Evolutionary conservation across 2,888 invertebrate genomes (phyloP).

Genomic region (Yponomeuta malinellus): DNA sequence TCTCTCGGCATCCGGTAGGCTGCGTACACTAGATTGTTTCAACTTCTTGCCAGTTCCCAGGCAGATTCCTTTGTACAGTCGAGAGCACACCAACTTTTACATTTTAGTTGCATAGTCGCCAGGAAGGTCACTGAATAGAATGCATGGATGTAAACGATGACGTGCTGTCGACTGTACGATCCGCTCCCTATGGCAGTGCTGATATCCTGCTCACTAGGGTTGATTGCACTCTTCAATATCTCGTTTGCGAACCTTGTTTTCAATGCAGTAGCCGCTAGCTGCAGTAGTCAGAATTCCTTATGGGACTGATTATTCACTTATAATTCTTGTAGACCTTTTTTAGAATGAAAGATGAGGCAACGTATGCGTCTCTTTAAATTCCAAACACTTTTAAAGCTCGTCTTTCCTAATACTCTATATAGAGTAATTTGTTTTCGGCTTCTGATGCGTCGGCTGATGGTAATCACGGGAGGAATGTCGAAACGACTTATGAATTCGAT

Average conservation of each 20-base stretch:
- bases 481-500: conserved; percentile 56
- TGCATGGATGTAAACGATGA: no score
- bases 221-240: conserved; percentile 14
- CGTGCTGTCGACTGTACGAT: background rate
- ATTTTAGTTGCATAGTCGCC: no score
- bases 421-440: conserved; percentile 57
- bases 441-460: conserved; percentile 44
- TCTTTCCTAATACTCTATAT: conserved; percentile 26
- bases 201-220: conserved; percentile 13
- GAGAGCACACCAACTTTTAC: no score
- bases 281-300: background rate
- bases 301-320: background rate
- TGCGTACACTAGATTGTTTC: conserved; percentile 21
- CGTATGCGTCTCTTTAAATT: conserved; percentile 27
- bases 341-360: conserved; percentile 19
- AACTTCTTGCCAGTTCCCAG: conserved; percentile 28
- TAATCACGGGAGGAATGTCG: conserved; percentile 51
- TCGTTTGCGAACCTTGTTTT: conserved; percentile 4
- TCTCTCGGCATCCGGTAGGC: conserved; percentile 41
- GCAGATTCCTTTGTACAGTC: conserved; percentile 12
- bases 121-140: no score
- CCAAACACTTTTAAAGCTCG: conserved; percentile 29
- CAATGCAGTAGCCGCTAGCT: background rate
- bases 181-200: background rate
- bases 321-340: background rate